phyloP scores from a whole-genome alignment of 1,140 invertebrate species.

The Lepidurus packardi region DNA sequence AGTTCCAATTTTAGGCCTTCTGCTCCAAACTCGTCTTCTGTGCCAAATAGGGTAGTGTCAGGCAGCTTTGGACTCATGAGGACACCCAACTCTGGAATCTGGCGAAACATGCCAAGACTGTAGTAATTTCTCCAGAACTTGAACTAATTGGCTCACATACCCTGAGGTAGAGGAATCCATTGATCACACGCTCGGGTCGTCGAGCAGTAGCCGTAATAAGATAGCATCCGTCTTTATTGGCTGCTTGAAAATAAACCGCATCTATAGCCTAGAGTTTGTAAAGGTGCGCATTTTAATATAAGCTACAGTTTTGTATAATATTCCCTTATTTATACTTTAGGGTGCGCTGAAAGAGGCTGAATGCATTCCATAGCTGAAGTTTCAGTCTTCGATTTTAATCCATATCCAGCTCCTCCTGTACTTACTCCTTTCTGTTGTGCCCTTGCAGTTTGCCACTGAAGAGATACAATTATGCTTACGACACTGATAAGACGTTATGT shows the following conservation, averaged over 20 bases:
- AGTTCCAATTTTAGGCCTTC: slow-evolving; percentile 58
- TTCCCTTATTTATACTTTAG: slow-evolving; percentile 39
- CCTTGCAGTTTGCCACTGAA: slow-evolving; percentile 34
- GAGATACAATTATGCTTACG: neutral
- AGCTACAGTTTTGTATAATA: neutral
- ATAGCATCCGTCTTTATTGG: slow-evolving; percentile 49
- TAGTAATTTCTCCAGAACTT: neutral
- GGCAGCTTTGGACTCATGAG: slow-evolving; percentile 59
- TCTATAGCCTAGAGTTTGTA: slow-evolving; percentile 52
- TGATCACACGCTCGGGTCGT: slow-evolving; percentile 51
- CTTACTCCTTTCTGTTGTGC: slow-evolving; percentile 34
- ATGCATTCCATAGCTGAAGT: slow-evolving; percentile 53
- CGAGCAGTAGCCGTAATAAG: slow-evolving; percentile 51
- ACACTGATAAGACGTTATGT: neutral
- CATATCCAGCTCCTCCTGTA: slow-evolving; percentile 45
- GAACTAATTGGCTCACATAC: neutral
- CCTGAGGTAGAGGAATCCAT: slow-evolving; percentile 48
- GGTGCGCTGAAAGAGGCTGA: slow-evolving; percentile 54
- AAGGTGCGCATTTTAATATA: neutral
- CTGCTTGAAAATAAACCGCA: slow-evolving; percentile 55
- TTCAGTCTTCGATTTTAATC: slow-evolving; percentile 46
- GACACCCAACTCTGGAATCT: slow-evolving; percentile 58
- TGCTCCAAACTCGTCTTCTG: slow-evolving; percentile 49
- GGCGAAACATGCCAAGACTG: neutral
- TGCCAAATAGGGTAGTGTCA: slow-evolving; percentile 56